Evolutionary conservation across 1,140 invertebrate species (phyloP).

Genomic region (Globodera rostochiensis): DNA sequence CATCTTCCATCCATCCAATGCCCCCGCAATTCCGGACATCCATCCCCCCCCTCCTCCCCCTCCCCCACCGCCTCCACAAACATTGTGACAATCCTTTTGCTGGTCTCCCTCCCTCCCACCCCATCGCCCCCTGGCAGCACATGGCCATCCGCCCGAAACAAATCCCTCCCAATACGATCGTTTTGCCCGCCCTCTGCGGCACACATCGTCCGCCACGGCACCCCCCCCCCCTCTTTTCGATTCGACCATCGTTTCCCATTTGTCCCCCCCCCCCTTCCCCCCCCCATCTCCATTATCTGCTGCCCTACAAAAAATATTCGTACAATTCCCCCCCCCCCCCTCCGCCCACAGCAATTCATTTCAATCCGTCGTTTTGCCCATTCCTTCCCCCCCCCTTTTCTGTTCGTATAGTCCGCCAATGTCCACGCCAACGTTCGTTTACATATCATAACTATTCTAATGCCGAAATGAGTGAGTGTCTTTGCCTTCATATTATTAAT

Average conservation of each 20-base stretch:
- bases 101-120: background rate
- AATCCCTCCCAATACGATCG: background rate
- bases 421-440: no score
- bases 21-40: background rate
- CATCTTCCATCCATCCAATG: background rate
- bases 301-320: conserved; percentile 3
- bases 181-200: background rate
- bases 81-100: background rate
- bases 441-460: no score
- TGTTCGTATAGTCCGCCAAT: background rate
- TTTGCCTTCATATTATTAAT: no score
- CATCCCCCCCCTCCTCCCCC: no score
- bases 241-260: background rate
- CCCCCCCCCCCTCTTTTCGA: background rate
- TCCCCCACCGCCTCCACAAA: background rate
- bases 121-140: no score
- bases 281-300: conserved; percentile 2
- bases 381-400: background rate
- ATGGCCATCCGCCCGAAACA: background rate
- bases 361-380: background rate
- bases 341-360: background rate
- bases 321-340: conserved; percentile 3
- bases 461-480: no score
- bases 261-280: background rate
- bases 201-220: background rate